phyloP scores from a whole-genome alignment of 2,888 invertebrate genomes.

The Hemicrepidius hirtus region DNA sequence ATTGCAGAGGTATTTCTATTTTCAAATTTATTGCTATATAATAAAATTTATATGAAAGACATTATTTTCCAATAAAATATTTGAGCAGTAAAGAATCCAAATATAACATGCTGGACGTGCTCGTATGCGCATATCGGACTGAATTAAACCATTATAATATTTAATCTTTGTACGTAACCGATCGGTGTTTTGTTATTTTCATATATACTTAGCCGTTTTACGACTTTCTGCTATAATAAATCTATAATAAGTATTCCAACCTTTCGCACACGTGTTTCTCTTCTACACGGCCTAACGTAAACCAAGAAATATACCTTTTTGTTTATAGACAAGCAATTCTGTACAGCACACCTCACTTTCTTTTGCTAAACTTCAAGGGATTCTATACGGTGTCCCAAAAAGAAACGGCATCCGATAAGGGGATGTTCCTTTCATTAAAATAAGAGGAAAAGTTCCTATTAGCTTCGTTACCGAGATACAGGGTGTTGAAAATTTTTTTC shows the following conservation, averaged over 20 bases:
- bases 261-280: conserved; percentile 61
- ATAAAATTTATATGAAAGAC: conserved; percentile 56
- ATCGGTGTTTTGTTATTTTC: conserved; percentile 62
- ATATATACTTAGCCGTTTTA: conserved; percentile 60
- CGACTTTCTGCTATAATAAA: conserved; percentile 62
- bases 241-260: conserved; percentile 62
- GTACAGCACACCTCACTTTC: too few species aligned
- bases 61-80: conserved; percentile 61
- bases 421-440: too few species aligned
- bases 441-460: too few species aligned
- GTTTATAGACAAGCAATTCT: too few species aligned
- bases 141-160: conserved; percentile 67
- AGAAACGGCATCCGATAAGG: too few species aligned
- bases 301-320: conserved; percentile 38
- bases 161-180: conserved; percentile 60
- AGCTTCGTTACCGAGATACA: too few species aligned
- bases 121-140: conserved; percentile 63
- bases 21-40: conserved; percentile 52
- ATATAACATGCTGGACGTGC: conserved; percentile 64
- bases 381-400: too few species aligned
- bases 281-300: conserved; percentile 46
- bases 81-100: conserved; percentile 61
- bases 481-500: too few species aligned
- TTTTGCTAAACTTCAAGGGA: too few species aligned
- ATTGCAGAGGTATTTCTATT: conserved; percentile 49